Evolutionary conservation across 2,113 vertebrate genomes (phyloP).

Genomic region (Ursus arctos): DNA sequence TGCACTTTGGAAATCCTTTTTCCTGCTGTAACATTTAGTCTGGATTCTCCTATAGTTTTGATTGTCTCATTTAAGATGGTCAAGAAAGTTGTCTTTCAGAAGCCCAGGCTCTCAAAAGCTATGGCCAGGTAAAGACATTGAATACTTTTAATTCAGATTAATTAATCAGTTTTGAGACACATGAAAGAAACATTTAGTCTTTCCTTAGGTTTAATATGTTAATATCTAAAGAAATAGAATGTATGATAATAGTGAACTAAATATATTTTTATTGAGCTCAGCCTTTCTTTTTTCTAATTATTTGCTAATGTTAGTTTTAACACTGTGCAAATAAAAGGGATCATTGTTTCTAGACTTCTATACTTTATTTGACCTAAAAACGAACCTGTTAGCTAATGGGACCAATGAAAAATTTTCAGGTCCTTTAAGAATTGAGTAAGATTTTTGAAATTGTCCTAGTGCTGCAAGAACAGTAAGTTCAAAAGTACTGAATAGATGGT

Average conservation of each 20-base stretch:
- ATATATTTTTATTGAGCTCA: constrained; percentile 5
- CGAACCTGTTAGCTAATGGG: constrained; percentile 33
- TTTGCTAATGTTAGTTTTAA: constrained; percentile 53
- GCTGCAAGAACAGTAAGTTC: background rate
- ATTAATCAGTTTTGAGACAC: constrained; percentile 34
- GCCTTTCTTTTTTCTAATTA: background rate
- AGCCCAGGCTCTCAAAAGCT: background rate
- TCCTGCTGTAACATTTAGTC: background rate
- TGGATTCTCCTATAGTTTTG: background rate
- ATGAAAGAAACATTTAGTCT: constrained; percentile 40
- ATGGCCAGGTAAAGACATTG: background rate
- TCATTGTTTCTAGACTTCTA: constrained; percentile 19
- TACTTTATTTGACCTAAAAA: constrained; percentile 54
- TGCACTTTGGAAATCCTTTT: background rate
- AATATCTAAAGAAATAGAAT: constrained; percentile 15
- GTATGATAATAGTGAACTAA: constrained; percentile 25
- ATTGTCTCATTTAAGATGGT: background rate
- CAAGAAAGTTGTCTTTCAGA: background rate
- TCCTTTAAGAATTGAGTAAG: background rate
- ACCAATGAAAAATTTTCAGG: background rate
- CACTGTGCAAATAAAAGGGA: background rate
- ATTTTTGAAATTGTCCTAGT: background rate
- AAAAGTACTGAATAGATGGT: constrained; percentile 13
- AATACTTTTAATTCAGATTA: constrained; percentile 42
- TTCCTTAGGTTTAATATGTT: constrained; percentile 39